Percentiles rank a stretch among this genome's conserved stretches.
phyloP scores from a whole-genome alignment of 1,140 invertebrate species.

The Subanguina moxae region DNA sequence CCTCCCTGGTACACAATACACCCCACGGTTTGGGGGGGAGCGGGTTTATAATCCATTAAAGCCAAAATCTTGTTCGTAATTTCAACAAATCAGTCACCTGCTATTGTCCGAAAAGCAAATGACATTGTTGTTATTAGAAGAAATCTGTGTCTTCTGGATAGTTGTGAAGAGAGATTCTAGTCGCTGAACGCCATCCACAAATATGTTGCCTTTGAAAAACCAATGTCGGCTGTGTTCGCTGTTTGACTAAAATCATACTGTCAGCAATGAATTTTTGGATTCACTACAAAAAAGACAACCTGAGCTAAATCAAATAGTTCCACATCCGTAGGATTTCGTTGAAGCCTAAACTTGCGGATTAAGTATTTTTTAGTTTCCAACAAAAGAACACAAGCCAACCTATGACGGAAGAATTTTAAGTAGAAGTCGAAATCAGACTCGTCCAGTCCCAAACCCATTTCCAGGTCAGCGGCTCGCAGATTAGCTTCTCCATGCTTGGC shows the following conservation, averaged over 20 bases:
- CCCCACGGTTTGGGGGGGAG: too few species aligned
- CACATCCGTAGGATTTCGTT: constrained; percentile 87
- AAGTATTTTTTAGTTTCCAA: too few species aligned
- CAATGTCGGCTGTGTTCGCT: constrained; percentile 65
- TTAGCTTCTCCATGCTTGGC: constrained; percentile 22
- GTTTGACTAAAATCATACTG: constrained; percentile 67
- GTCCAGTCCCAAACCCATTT: constrained; percentile 61
- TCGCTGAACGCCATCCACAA: constrained; percentile 75
- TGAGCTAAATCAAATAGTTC: constrained; percentile 98
- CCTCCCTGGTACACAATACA: too few species aligned
- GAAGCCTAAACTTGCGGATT: constrained; percentile 66
- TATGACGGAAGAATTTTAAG: constrained; percentile 62
- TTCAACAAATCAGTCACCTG: constrained; percentile 65
- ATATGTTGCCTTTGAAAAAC: constrained; percentile 75
- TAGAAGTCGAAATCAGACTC: constrained; percentile 63
- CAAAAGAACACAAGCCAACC: constrained; percentile 16
- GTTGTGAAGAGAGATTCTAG: constrained; percentile 81
- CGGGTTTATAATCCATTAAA: too few species aligned
- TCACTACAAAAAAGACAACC: too few species aligned
- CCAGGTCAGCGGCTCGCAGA: constrained; percentile 28
- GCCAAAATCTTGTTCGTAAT: not conserved
- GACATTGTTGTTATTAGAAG: constrained; percentile 84
- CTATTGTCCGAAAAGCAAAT: constrained; percentile 97
- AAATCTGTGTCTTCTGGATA: constrained; percentile 81
- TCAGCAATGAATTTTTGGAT: too few species aligned